Evolutionary conservation across 1,140 invertebrate species (phyloP), one percentile per base, ranked within the genome.

Genomic region (Cotesia typhae): DNA sequence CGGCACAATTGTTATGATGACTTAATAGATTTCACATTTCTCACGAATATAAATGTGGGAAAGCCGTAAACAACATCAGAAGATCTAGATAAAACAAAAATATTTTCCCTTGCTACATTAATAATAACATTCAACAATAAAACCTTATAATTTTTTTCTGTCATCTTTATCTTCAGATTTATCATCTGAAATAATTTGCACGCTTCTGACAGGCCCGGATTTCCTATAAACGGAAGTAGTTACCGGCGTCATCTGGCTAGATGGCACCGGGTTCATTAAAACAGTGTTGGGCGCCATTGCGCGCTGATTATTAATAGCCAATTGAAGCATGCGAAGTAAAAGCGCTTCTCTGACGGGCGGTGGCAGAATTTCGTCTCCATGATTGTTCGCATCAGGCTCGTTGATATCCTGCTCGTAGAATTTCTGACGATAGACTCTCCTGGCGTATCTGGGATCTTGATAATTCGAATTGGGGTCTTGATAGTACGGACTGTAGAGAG

Each of bases 271-370:
- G 41, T 5, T 47, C 41, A 47, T 47, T 47, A 47, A 10, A 47
- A 47, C 10, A 47, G 41, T 9, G 28, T 55, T 55, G 2, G 53
- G 12, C 53, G 20, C 28, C 28, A 78, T 41, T 89, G 87, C 57
- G 10, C 88, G 87, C 75, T 91, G 90, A 1, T 90, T 88, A 77
- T 90, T 91, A 65, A 92, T 92, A 0, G 91, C 91, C 17, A 92
- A 76, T 74, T 92, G 90, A 3, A 93, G 80, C 91, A 93, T 92
- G 75, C 91, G 89, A 63, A 92, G 76, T 4, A 93, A 76, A 17
- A 93, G 80, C 74, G 91, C 91, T 82, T 93, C 92, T 52, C 91
- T 83, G 6, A 92, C 89, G 37, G 91, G 89, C 0, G 90, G 84
- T 7, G 91, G 92, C 12, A 92, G 76, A 75, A 90, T 91, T 75